Base-by-base conservation (phyloP, 1,140 invertebrate species). In the Probaryconus sp. region DNA sequence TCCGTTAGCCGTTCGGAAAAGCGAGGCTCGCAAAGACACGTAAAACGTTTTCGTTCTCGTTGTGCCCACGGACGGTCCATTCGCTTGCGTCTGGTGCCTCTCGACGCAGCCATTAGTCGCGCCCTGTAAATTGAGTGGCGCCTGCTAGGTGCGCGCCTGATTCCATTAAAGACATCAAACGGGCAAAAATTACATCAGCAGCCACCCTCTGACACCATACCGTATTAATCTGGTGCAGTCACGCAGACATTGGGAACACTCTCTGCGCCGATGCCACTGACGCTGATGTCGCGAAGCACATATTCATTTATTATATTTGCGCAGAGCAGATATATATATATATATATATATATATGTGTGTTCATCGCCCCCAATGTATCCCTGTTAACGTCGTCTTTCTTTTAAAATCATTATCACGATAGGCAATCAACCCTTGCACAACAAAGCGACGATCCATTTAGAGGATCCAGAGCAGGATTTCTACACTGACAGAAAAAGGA, bases 151-250 rank as follows among this genome's bases (percentile, higher is more conserved):
- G 81, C 83, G 83, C 83, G 85, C 81, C 81, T 87, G 84, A 87
- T 87, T 86, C 82, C 79, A 87, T 87, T 86, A 85, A 85, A 83
- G 82, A 87, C 85, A 86, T 87, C 85, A 87, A 87, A 87, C 85
- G 85, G 80, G 78, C 83, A 87, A 87, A 87, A 87, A 87, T 87
- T 87, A 84, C 83, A 86, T 87, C 84, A 85, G 78, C 82, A 80
- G 79, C 78, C 82, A 84, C 82, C 83, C 82, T 83, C 82, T 81
- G 72, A 67, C 78, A 79, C 74, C 67, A 70, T 69, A 76, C 73
- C 72, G 82, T 81, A 84, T 83, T 83, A 83, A 83, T 80, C 78
- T 82, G 76, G 75, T 67, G 53, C 77, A 77, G 72, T 69, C 79
- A 81, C 77, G 73, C 75, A 81, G 78, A 79, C 77, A 78, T 81